Conservation (phyloP, 53 echinoderm and acorn worm species). For the Hippasteria phrygiana region DNA sequence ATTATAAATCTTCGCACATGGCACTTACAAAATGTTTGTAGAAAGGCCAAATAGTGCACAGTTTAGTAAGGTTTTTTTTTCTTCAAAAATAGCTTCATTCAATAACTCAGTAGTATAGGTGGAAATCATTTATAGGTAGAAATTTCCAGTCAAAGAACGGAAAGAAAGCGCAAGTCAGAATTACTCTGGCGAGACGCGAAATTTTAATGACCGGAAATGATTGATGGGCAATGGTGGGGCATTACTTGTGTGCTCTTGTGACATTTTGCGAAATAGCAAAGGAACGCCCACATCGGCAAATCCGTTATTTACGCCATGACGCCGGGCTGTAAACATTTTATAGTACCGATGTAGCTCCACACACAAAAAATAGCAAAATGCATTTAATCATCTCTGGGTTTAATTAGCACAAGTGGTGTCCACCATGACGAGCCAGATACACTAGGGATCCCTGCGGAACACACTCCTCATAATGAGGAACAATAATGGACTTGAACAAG, state of each 20-base stretch:
- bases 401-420: neutral
- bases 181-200: no score
- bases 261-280: neutral
- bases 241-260: neutral
- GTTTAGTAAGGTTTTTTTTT: no score
- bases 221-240: neutral
- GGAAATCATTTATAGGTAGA: no score
- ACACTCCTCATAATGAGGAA: constrained; percentile 1
- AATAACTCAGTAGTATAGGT: no score
- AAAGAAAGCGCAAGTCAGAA: no score
- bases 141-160: no score
- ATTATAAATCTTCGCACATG: no score
- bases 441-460: neutral
- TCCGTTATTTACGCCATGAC: neutral
- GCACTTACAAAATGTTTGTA: no score
- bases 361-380: neutral
- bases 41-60: no score
- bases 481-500: constrained; percentile 35
- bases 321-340: neutral
- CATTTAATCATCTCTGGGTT: neutral
- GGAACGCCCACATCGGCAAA: neutral
- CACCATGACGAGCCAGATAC: no score
- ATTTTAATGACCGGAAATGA: neutral
- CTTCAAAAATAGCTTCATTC: no score
- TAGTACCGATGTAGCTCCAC: neutral